Percentiles rank a stretch among this genome's conserved stretches.
phyloP scores from a whole-genome alignment of 2,888 invertebrate species.

The Dioctria linearis region DNA sequence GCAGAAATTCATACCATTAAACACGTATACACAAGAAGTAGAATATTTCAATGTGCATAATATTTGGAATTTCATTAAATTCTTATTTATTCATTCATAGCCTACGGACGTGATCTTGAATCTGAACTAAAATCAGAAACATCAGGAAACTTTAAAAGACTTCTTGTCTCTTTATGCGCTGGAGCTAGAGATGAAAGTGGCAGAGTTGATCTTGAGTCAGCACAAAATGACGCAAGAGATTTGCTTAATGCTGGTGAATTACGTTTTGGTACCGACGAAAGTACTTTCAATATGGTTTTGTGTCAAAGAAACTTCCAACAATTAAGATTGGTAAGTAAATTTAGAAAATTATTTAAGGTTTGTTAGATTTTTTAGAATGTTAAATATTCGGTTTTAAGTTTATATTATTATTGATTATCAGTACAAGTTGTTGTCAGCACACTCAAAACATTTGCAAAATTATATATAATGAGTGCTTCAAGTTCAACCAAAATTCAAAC shows the following conservation, averaged over 20 bases:
- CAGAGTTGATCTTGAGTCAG: slow-evolving; percentile 79
- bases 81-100: slow-evolving; percentile 71
- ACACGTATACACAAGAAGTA: slow-evolving; percentile 83
- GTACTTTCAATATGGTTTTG: slow-evolving; percentile 86
- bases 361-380: no score
- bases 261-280: slow-evolving; percentile 86
- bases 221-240: slow-evolving; percentile 86
- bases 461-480: no score
- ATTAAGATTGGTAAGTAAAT: slow-evolving; percentile 66
- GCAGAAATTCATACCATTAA: slow-evolving; percentile 86
- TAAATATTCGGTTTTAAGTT: no score
- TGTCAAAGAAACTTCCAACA: slow-evolving; percentile 84
- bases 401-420: neutral
- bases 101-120: slow-evolving; percentile 85
- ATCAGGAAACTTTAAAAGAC: slow-evolving; percentile 90
- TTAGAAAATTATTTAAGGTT: neutral
- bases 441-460: no score
- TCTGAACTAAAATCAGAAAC: slow-evolving; percentile 90
- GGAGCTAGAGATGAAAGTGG: slow-evolving; percentile 82
- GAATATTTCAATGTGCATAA: slow-evolving; percentile 67
- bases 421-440: no score
- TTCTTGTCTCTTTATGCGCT: slow-evolving; percentile 88
- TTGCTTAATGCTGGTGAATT: slow-evolving; percentile 82
- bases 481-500: no score
- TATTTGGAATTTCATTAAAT: neutral